Conservation (phyloP, 2,888 invertebrate species). For the Drosophila hamatofila region DNA sequence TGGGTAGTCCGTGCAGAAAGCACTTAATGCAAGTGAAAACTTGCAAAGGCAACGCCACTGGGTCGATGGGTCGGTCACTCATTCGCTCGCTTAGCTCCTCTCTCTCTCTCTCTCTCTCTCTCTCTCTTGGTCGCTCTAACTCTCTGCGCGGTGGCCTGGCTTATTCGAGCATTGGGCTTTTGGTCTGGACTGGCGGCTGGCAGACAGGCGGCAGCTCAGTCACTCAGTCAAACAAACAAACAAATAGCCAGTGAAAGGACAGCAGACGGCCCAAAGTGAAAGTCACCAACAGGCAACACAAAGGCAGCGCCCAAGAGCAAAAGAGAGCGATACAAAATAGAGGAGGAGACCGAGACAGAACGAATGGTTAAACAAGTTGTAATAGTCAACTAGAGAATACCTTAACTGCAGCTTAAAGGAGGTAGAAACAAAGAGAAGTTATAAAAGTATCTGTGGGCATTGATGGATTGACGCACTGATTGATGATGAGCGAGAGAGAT, state of each 20-base stretch:
- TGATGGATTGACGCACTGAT: not conserved
- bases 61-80: conserved; percentile 56
- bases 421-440: not conserved
- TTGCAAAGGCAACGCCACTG: conserved; percentile 63
- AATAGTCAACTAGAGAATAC: not conserved
- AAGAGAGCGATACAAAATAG: not conserved
- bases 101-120: not conserved
- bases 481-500: not conserved
- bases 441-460: no score
- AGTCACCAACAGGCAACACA: conserved; percentile 18
- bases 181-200: conserved; percentile 18
- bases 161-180: conserved; percentile 15
- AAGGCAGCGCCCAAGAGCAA: not conserved
- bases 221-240: conserved; percentile 66
- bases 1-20: conserved; percentile 53
- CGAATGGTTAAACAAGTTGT: not conserved
- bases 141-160: conserved; percentile 5
- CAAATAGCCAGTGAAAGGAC: conserved; percentile 41
- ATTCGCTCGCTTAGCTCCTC: conserved; percentile 24
- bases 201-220: conserved; percentile 44
- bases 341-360: not conserved
- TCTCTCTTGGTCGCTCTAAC: not conserved
- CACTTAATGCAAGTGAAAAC: conserved; percentile 78
- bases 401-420: not conserved
- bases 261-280: conserved; percentile 30